phyloP scores from a whole-genome alignment of 2,888 invertebrate species.

The Gisinianus flammeolus region DNA sequence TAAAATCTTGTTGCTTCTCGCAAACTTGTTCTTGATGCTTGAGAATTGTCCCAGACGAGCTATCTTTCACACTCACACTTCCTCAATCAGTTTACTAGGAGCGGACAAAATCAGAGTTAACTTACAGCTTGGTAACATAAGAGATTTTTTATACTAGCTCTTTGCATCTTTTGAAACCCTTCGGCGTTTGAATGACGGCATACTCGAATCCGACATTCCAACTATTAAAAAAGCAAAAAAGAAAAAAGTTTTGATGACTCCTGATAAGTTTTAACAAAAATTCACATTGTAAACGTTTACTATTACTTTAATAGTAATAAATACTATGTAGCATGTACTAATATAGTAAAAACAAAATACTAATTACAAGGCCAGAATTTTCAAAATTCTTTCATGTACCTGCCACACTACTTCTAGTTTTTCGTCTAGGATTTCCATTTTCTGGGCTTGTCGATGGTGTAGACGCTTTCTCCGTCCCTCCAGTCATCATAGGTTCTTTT shows the following conservation, averaged over 20 bases:
- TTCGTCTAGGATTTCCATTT: constrained; percentile 56
- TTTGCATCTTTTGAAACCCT: constrained; percentile 54
- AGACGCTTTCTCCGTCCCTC: constrained; percentile 27
- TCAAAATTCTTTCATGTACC: constrained; percentile 33
- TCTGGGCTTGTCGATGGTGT: constrained; percentile 47
- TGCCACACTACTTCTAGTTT: constrained; percentile 58
- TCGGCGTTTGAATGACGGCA: constrained; percentile 48
- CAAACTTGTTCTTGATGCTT: background rate
- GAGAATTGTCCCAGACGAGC: too few relatives aligned
- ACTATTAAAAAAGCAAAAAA: constrained; percentile 34
- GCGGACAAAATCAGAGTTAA: background rate
- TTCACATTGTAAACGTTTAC: background rate
- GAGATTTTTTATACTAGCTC: constrained; percentile 43
- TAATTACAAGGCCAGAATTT: background rate
- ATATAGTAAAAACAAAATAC: background rate
- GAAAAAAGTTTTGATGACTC: background rate
- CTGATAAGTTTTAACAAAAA: too few relatives aligned
- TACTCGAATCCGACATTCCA: constrained; percentile 46
- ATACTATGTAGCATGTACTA: background rate
- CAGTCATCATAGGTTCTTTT: constrained; percentile 30
- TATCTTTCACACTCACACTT: too few relatives aligned
- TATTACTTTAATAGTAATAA: too few relatives aligned
- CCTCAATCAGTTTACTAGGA: background rate
- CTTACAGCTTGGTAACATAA: background rate
- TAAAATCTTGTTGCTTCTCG: background rate